Evolutionary conservation across 2,888 invertebrate species (phyloP), one percentile per base, ranked within the genome.

Genomic region (Macaria liturata): DNA sequence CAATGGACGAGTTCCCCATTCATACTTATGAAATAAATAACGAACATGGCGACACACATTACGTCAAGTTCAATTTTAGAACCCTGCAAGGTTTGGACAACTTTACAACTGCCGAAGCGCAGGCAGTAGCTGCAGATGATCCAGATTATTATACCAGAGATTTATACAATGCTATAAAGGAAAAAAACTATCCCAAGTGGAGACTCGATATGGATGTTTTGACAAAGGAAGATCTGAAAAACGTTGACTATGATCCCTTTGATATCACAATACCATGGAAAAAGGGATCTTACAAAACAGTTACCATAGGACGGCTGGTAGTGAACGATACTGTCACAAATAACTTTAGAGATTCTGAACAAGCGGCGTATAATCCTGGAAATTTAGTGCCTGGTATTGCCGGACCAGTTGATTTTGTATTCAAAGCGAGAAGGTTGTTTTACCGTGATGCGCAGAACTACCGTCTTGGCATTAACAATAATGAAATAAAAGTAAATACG

Each of bases 1-100:
- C 95, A 80, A 98, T 98, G 97, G 96, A 98, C 75, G 97, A 96
- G 44, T 98, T 96, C 71, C 96, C 97, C 4, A 96, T 96, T 0
- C 98, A 98, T 81, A 96, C 97, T 0, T 98, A 96, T 83, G 97
- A 97, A 80, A 80, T 98, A 63, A 93, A 97, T 32, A 98, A 98
- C 81, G 92, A 87, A 9, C 83, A 94, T 3, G 94, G 95, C 0
- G 93, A 95, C 56, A 83, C 93, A 4, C 90, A 95, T 66, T 98
- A 95, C 80, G 96, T 96, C 67, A 97, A 97, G 91, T 98, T 98
- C 88, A 97, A 97, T 80, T 95, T 94, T 76, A 96, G 96, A 93
- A 96, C 97, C 6, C 94, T 97, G 79, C 97, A 97, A 83, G 96
- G 96, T 9, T 95, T 98, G 67, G 95, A 95, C 78, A 95, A 95